phyloP scores from a whole-genome alignment of 2,113 vertebrate genomes.

The Neolamprologus ventralis region DNA sequence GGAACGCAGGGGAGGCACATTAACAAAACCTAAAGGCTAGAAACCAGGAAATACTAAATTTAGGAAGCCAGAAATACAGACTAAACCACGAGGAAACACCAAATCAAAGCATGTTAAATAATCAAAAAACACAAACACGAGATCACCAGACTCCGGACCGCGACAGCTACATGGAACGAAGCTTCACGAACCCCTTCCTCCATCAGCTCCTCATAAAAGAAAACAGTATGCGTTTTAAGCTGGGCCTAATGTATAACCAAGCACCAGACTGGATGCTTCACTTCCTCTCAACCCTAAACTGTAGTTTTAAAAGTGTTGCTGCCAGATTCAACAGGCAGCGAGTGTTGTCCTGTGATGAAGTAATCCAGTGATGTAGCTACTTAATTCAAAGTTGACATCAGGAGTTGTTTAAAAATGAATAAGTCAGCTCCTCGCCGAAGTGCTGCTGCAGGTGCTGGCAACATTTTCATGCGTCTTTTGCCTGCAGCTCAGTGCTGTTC shows the following conservation, averaged over 20 bases:
- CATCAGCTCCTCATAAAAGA: not conserved
- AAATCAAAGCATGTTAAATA: not conserved
- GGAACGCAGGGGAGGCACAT: not conserved
- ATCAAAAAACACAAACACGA: not conserved
- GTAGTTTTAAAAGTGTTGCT: not conserved
- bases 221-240: rapidly evolving
- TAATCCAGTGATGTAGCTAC: not conserved
- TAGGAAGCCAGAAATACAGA: not conserved
- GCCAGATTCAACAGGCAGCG: not conserved
- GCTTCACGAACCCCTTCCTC: not conserved
- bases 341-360: not conserved
- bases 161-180: rapidly evolving
- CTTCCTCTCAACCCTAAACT: not conserved
- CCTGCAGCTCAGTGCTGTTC: not conserved
- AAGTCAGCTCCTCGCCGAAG: not conserved
- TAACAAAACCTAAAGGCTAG: not conserved
- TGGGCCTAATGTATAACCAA: not conserved
- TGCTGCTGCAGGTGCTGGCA: not conserved
- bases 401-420: not conserved
- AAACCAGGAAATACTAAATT: not conserved
- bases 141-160: rapidly evolving
- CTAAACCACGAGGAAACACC: rapidly evolving
- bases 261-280: not conserved
- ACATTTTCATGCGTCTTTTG: not conserved
- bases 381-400: not conserved